phyloP scores from a whole-genome alignment of 2,113 vertebrate genomes.

The Rhinoptilus africanus region DNA sequence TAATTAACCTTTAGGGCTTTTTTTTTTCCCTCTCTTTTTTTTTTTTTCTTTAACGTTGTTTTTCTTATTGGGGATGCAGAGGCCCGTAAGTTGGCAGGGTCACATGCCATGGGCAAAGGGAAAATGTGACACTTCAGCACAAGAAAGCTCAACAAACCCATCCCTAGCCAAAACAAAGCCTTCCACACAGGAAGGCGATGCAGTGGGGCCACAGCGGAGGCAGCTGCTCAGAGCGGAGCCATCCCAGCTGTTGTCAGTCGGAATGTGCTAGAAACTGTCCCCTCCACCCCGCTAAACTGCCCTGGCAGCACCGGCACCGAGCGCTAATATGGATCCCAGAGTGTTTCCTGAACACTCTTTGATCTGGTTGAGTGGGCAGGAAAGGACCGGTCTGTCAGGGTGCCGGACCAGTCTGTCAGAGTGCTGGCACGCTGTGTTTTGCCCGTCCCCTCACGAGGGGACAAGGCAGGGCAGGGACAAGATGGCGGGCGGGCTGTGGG shows the following conservation, averaged over 20 bases:
- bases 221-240: background rate
- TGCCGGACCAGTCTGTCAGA: rapidly evolving
- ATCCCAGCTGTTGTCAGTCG: conserved; percentile 29
- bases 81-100: background rate
- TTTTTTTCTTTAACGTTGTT: background rate
- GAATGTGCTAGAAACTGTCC: conserved; percentile 15
- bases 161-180: conserved; percentile 36
- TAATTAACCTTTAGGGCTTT: conserved; percentile 48
- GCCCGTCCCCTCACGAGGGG: rapidly evolving
- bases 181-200: background rate
- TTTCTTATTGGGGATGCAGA: background rate
- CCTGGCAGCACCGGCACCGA: rapidly evolving
- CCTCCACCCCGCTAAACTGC: rapidly evolving
- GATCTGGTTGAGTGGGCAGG: conserved; percentile 4
- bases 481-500: rapidly evolving
- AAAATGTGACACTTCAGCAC: background rate
- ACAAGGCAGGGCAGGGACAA: rapidly evolving
- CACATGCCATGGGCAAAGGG: conserved; percentile 12
- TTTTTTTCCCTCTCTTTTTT: background rate
- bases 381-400: background rate
- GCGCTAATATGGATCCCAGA: conserved; percentile 2
- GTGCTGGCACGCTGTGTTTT: rapidly evolving
- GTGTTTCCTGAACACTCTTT: background rate
- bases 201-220: rapidly evolving
- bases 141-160: background rate